Evolutionary conservation across 92 coral and sea anemone species (phyloP).

Genomic region (Nematostella vectensis): DNA sequence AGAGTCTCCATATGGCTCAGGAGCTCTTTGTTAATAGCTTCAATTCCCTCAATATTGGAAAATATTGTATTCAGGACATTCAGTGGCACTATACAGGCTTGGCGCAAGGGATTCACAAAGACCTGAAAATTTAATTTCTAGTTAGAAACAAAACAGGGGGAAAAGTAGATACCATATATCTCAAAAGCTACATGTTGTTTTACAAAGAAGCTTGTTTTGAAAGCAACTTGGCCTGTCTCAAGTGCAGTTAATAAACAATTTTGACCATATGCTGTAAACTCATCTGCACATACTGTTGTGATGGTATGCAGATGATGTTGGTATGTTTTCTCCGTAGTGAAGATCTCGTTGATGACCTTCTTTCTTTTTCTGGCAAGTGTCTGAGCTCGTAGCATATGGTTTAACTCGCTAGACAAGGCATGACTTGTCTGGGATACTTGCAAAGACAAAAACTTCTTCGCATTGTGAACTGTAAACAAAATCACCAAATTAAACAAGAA

Average conservation of each 20-base stretch:
- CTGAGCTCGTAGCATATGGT: constrained; percentile 58
- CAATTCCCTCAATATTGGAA: constrained; percentile 89
- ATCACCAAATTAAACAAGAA: neutral
- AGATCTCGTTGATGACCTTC: constrained; percentile 85
- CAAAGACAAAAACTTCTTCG: constrained; percentile 86
- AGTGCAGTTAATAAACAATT: no score
- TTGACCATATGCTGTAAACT: no score
- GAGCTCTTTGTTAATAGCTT: constrained; percentile 84
- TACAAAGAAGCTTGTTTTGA: no score
- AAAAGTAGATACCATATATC: neutral
- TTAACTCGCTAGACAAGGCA: constrained; percentile 80
- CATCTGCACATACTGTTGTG: constrained; percentile 80
- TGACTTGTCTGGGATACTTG: constrained; percentile 95
- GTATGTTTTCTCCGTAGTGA: constrained; percentile 82
- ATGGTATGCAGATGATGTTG: constrained; percentile 79
- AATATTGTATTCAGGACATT: constrained; percentile 63
- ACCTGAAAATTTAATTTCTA: constrained; percentile 30
- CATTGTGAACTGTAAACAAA: constrained; percentile 56
- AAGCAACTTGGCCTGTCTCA: no score
- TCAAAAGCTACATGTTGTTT: neutral
- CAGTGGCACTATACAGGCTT: constrained; percentile 56
- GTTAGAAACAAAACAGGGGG: neutral
- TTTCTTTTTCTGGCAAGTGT: constrained; percentile 62
- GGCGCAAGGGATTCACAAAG: constrained; percentile 68
- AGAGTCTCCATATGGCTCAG: constrained; percentile 88